These are phyloP conservation scores for Ischnura elegans DNA, from an alignment of 2,888 invertebrate genomes.

Conservation along the genomic window DNA sequence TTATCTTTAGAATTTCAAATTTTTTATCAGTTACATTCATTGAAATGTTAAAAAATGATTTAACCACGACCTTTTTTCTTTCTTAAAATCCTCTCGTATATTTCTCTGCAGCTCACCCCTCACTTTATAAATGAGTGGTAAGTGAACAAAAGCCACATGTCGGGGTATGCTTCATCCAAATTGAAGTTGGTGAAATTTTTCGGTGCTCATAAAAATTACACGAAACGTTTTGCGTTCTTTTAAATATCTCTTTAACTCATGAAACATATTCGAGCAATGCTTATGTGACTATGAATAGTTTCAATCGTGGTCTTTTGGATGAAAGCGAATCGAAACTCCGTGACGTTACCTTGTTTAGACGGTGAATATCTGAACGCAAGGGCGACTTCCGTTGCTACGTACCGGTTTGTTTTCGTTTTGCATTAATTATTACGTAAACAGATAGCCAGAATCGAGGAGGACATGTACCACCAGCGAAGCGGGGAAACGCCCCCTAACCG, in stretches of 20 bases:
- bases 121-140: not conserved
- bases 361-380: not conserved
- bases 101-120: not conserved
- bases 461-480: not conserved
- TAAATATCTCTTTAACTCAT: not conserved
- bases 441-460: not conserved
- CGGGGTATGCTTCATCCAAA: not conserved
- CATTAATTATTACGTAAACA: constrained; percentile 11
- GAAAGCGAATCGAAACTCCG: not conserved
- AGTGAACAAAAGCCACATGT: not conserved
- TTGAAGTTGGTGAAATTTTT: not conserved
- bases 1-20: too few species aligned
- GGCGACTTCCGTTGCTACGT: not conserved
- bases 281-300: not conserved
- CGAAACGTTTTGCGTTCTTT: not conserved
- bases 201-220: not conserved
- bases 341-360: not conserved
- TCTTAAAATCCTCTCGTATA: not conserved
- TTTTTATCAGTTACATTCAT: too few species aligned
- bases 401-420: not conserved
- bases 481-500: not conserved
- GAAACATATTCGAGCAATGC: not conserved
- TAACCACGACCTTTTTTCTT: not conserved
- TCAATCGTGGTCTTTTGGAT: not conserved
- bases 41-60: not conserved